Evolutionary conservation across 2,797 vertebrate genomes (phyloP).

Genomic region (Pseudomugil gertrudae): DNA sequence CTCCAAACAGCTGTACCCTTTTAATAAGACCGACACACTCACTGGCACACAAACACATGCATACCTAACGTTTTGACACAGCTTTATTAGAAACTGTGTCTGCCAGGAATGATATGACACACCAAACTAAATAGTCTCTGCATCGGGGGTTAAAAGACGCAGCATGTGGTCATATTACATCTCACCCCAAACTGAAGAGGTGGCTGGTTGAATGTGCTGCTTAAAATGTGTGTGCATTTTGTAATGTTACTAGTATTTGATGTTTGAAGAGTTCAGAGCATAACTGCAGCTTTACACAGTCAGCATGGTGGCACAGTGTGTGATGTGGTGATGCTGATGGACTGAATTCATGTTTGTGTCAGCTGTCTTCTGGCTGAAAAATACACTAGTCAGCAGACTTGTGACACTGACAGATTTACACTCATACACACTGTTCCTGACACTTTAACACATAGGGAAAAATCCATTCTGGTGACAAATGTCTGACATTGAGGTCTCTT

Average conservation of each 20-base stretch:
- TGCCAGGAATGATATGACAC: conserved; percentile 12
- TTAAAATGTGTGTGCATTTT: conserved; percentile 33
- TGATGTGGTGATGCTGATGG: conserved; percentile 28
- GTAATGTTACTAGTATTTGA: conserved; percentile 35
- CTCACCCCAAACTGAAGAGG: conserved; percentile 3
- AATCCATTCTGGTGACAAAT: neutral
- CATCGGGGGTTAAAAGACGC: conserved; percentile 16
- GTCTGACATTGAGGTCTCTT: neutral
- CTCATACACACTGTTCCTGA: conserved; percentile 33
- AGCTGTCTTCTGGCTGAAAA: conserved; percentile 49
- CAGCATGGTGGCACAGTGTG: conserved; percentile 54
- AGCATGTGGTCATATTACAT: neutral
- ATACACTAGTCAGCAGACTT: conserved; percentile 52
- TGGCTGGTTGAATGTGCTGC: conserved; percentile 7
- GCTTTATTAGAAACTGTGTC: conserved; percentile 29
- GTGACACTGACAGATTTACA: conserved; percentile 46
- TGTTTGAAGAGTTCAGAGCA: conserved; percentile 50
- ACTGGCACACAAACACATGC: conserved; percentile 28
- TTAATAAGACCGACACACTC: conserved; percentile 60
- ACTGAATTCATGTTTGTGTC: conserved; percentile 54
- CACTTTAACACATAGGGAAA: conserved; percentile 28
- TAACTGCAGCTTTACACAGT: conserved; percentile 49
- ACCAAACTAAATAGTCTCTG: conserved; percentile 14
- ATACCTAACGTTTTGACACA: conserved; percentile 23
- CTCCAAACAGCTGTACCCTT: conserved; percentile 70